Percentiles rank a stretch among this genome's conserved stretches.
Conservation (phyloP, 23 tunicate species). For the Oikopleura dioica region DNA sequence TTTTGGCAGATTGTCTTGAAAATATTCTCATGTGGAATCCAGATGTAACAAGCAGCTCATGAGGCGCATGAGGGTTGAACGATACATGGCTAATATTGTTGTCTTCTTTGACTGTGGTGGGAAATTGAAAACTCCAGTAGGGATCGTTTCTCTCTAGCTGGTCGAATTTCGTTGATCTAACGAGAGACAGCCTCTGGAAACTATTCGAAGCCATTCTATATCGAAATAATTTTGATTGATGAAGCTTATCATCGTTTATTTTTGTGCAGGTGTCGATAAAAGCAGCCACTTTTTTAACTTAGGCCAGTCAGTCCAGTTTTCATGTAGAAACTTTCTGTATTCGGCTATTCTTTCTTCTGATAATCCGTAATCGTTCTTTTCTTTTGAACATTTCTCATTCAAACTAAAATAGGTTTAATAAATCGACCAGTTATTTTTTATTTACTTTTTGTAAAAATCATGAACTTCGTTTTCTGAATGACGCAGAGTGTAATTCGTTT, state of each 20-base stretch:
- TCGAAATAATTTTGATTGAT: not conserved
- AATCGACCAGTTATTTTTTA: not conserved
- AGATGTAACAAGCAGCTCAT: not conserved
- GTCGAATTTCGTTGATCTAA: not conserved
- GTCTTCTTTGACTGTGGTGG: constrained; percentile 1
- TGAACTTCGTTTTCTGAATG: not conserved
- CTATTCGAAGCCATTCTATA: not conserved
- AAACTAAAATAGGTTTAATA: not conserved
- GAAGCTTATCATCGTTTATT: too few relatives aligned
- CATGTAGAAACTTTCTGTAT: constrained; percentile 3
- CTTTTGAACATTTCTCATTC: too few relatives aligned
- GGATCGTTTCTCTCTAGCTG: not conserved
- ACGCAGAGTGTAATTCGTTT: not conserved
- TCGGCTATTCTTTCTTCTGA: too few relatives aligned
- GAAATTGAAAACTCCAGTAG: not conserved
- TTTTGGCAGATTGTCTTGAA: constrained; percentile 4
- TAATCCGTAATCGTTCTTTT: too few relatives aligned
- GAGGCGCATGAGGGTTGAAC: not conserved
- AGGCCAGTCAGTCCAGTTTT: not conserved
- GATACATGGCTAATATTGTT: not conserved
- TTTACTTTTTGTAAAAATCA: not conserved
- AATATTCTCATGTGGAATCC: constrained; percentile 2
- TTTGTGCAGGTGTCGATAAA: not conserved
- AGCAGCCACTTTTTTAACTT: not conserved
- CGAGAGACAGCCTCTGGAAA: not conserved